These are phyloP conservation scores for Artibeus lituratus DNA, from an alignment of 2,797 vertebrate genomes.

Conservation along the genomic window DNA sequence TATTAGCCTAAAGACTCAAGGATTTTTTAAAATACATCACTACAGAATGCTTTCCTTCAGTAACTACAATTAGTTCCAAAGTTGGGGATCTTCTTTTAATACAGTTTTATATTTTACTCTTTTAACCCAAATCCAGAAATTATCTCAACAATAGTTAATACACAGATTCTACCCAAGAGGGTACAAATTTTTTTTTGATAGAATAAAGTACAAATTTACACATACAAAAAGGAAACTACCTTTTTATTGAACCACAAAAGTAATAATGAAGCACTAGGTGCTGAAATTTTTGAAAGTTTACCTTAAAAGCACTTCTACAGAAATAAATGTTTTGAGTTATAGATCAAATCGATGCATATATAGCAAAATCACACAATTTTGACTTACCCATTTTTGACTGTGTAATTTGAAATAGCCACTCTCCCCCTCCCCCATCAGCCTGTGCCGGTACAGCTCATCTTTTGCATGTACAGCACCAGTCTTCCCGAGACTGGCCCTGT, in stretches of 20 bases:
- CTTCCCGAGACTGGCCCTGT: not conserved
- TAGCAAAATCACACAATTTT: not conserved
- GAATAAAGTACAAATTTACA: not conserved
- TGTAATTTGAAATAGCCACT: not conserved
- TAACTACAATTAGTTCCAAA: not conserved
- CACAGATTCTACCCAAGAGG: not conserved
- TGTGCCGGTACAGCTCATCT: too few relatives aligned
- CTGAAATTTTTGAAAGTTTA: not conserved
- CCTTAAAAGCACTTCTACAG: not conserved
- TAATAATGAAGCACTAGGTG: not conserved
- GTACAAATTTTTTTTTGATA: not conserved
- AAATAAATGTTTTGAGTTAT: not conserved
- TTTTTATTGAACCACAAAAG: not conserved
- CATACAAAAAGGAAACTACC: not conserved
- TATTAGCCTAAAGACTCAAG: not conserved
- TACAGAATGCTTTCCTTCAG: not conserved
- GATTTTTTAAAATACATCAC: not conserved
- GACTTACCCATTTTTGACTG: not conserved
- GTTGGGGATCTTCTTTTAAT: not conserved
- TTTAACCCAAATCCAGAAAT: constrained; percentile 27
- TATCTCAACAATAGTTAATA: not conserved
- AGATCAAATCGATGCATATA: not conserved
- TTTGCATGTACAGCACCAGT: not conserved
- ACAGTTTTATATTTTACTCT: not conserved
- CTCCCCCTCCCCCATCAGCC: not conserved